Evolutionary conservation across 2,797 vertebrate genomes (phyloP), one percentile per base, ranked within the genome.

Genomic region (Vultur gryphus): DNA sequence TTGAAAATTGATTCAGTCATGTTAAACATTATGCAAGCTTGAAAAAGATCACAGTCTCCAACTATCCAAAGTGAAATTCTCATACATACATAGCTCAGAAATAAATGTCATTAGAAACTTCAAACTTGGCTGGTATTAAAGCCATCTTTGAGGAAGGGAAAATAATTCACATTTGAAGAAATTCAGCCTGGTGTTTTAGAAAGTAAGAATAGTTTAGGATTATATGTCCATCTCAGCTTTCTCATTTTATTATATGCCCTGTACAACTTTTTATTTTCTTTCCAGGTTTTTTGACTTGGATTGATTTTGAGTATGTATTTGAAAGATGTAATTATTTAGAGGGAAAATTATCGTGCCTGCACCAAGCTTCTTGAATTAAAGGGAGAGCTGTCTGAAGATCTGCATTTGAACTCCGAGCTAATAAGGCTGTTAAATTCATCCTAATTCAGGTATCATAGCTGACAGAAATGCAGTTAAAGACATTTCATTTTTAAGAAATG

Each of bases 31-130:
- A 91, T 92, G 66, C 76, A 89, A 94, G 84, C 54, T 69, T 72
- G 72, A 94, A 93, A 94, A 96, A 94, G 90, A 96, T 94, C 89
- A 91, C 71, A 96, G 94, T 54, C 70, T 87, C 65, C 81, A 89
- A 72, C 78, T 62, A 78, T 52, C 79, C 65, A 75, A 91, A 96
- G 84, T n/a, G 43, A 94, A 95, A 87, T 95, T 89, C 92, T 85
- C 81, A 83, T 89, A 87, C 76, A 51, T 71, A 66, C 72, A 89
- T 51, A 86, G 89, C 61, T 94, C 69, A 90, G 46, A 94, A 97
- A 89, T 85, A 89, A 96, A 96, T 96, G 69, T 91, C 79, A 62
- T 94, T 94, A 96, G 70, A 67, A 88, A 96, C 89, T 88, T 92
- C 90, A 96, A 86, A 92, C 82, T 86, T 93, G 76, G 54, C 43